Percentiles rank a stretch among this genome's conserved stretches.
Evolutionary conservation across 1,140 invertebrate genomes (phyloP).

Genomic region (Aethina tumida): DNA sequence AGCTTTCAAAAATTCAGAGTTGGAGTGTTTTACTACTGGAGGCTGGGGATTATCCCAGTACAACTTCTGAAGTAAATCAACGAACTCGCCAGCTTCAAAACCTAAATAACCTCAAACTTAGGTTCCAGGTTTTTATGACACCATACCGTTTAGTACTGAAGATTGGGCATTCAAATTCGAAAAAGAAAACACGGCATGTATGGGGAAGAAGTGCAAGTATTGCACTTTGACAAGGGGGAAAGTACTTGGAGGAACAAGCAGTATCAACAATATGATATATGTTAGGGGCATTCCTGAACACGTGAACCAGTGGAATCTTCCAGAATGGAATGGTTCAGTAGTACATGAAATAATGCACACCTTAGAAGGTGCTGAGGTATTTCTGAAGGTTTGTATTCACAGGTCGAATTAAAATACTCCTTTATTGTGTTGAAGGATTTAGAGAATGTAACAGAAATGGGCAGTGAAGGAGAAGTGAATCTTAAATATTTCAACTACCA

Average conservation of each 20-base stretch:
- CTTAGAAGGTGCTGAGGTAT: neutral
- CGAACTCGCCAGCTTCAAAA: neutral
- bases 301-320: constrained; percentile 2
- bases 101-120: neutral
- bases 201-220: constrained; percentile 27
- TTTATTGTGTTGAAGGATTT: neutral
- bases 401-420: neutral
- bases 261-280: constrained; percentile 60
- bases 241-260: constrained; percentile 50
- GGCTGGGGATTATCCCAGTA: constrained; percentile 30
- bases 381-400: no score
- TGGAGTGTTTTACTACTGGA: constrained; percentile 38
- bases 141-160: constrained; percentile 9
- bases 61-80: constrained; percentile 13
- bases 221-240: constrained; percentile 42
- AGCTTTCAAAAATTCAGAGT: constrained; percentile 36
- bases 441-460: constrained; percentile 4
- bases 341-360: neutral
- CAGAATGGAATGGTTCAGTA: neutral
- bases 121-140: constrained; percentile 17
- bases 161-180: constrained; percentile 20
- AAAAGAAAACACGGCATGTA: constrained; percentile 40
- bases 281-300: constrained; percentile 41
- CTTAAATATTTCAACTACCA: constrained; percentile 5
- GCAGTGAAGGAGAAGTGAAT: constrained; percentile 8